A percentile compares a stretch with the other conserved stretches of the same genome.
Evolutionary conservation across 2,797 vertebrate species (phyloP).

Genomic region (Synaphobranchus kaupii): DNA sequence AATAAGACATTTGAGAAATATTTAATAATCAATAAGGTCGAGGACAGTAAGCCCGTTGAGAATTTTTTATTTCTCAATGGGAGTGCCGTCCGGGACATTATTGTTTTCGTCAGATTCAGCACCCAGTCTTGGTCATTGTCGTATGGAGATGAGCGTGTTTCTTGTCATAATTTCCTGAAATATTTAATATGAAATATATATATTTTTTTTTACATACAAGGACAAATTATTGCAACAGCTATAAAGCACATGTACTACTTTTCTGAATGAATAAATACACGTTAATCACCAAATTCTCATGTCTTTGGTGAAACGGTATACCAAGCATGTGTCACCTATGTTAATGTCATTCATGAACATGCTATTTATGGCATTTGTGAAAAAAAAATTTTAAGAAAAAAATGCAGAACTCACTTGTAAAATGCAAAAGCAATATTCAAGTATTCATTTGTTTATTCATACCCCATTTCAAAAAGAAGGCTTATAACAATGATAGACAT

Average conservation of each 20-base stretch:
- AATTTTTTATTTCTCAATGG: too few relatives aligned
- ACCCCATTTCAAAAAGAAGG: not conserved
- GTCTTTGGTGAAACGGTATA: not conserved
- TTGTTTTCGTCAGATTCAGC: too few relatives aligned
- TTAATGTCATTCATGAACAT: not conserved
- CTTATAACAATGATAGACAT: not conserved
- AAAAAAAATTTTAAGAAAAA: not conserved
- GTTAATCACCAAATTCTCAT: not conserved
- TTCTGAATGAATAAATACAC: not conserved
- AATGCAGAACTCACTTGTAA: too few relatives aligned
- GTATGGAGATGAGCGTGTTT: too few relatives aligned
- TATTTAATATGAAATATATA: too few relatives aligned
- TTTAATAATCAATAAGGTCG: too few relatives aligned
- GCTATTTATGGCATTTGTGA: constrained; percentile 14
- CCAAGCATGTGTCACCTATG: not conserved
- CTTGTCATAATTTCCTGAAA: too few relatives aligned
- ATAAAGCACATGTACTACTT: not conserved
- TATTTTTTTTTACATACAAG: not conserved
- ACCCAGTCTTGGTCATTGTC: too few relatives aligned
- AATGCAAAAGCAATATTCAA: too few relatives aligned
- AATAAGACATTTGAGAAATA: not conserved
- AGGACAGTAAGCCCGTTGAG: too few relatives aligned
- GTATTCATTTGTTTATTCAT: too few relatives aligned
- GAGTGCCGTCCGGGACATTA: too few relatives aligned
- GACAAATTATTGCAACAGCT: not conserved